Conservation (phyloP, 2,797 vertebrate species). For the Gallirallus australis region DNA sequence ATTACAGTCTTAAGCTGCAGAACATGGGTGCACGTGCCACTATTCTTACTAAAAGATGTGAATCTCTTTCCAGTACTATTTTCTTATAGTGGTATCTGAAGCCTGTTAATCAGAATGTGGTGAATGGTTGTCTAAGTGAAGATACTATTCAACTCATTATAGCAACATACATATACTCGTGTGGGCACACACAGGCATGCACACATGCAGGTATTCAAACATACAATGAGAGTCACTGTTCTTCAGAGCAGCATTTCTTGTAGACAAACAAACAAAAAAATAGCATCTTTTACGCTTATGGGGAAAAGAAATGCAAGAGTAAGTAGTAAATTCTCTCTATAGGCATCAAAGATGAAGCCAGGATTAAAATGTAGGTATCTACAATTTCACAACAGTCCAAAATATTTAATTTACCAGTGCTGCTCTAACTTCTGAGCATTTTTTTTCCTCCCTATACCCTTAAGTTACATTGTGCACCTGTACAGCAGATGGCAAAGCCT, state of each 20-base stretch:
- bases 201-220: neutral
- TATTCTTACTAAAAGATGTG: neutral
- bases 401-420: neutral
- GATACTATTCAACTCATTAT: neutral
- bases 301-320: neutral
- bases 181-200: neutral
- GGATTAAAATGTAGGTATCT: neutral
- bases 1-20: neutral
- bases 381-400: neutral
- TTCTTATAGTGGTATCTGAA: neutral
- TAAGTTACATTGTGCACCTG: neutral
- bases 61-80: neutral
- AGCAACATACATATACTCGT: neutral
- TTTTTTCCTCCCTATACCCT: neutral
- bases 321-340: neutral
- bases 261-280: neutral
- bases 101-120: neutral
- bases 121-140: fast-evolving
- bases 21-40: neutral
- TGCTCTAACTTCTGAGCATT: neutral
- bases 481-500: neutral
- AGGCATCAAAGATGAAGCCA: neutral
- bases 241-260: neutral
- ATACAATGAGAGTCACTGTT: neutral
- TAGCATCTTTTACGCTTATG: neutral